These are phyloP conservation scores for Urophycis tenuis DNA, from an alignment of 2,797 vertebrate genomes.

Conservation along the genomic window DNA sequence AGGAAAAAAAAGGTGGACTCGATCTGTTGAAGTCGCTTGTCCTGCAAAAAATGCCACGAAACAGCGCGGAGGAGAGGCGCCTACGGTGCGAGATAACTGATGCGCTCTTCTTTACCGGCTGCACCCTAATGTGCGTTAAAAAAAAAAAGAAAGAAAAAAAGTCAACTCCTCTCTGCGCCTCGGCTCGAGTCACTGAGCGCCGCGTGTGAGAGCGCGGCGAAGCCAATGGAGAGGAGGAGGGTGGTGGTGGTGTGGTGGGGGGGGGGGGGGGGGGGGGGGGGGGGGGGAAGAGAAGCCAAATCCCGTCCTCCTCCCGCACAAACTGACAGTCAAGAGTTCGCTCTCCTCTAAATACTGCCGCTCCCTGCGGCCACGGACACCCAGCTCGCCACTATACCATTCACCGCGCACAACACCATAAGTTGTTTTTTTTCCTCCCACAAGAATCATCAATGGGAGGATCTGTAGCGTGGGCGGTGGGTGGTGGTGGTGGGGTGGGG, in stretches of 20 bases:
- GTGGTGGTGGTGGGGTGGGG: no score
- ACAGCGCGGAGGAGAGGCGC: conserved; percentile 9
- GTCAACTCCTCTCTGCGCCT: background rate
- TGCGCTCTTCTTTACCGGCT: background rate
- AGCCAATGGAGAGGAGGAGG: background rate
- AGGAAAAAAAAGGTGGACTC: background rate
- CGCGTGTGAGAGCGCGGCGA: background rate
- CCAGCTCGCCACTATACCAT: background rate
- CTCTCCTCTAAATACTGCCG: background rate
- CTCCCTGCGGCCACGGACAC: no score
- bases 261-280: no score
- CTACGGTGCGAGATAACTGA: background rate
- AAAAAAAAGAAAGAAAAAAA: no score
- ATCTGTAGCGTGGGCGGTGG: no score
- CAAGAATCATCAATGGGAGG: no score
- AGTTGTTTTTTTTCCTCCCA: no score
- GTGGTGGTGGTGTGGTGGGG: no score
- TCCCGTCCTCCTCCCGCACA: background rate
- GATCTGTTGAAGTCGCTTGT: background rate
- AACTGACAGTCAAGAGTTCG: no score
- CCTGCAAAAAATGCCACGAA: background rate
- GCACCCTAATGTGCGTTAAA: background rate
- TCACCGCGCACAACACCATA: background rate
- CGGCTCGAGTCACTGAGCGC: background rate
- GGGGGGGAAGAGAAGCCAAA: background rate